Evolutionary conservation across 2,888 invertebrate genomes (phyloP).

Genomic region (Vanessa cardui): DNA sequence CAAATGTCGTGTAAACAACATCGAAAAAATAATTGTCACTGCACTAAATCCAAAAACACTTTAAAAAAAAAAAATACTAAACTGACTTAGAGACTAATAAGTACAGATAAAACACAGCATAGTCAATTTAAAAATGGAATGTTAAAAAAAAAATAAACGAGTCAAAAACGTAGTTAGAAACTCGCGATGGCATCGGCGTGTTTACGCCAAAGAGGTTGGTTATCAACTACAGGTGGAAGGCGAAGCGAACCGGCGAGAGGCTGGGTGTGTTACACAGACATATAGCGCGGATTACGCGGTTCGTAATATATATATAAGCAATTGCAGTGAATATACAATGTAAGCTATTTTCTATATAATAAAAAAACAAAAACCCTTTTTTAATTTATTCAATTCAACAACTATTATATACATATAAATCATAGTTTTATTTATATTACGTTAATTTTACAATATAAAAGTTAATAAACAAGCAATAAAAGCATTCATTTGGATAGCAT

Average conservation of each 20-base stretch:
- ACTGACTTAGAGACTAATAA: background rate
- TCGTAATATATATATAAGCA: constrained; percentile 31
- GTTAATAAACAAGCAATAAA: too few species aligned
- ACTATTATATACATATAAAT: too few species aligned
- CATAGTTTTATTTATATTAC: too few species aligned
- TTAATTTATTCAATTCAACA: too few species aligned
- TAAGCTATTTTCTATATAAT: too few species aligned
- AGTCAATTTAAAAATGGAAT: constrained; percentile 41
- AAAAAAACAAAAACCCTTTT: too few species aligned
- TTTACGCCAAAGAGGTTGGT: constrained; percentile 61
- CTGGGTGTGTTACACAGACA: constrained; percentile 53
- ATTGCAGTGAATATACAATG: constrained; percentile 11
- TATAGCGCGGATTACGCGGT: constrained; percentile 28
- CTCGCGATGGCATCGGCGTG: constrained; percentile 48
- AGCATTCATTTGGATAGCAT: too few species aligned
- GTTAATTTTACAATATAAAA: too few species aligned
- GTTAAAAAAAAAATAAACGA: constrained; percentile 16
- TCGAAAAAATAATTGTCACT: constrained; percentile 15
- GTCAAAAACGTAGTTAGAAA: constrained; percentile 14
- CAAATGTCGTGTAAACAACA: constrained; percentile 22
- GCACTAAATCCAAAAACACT: constrained; percentile 6
- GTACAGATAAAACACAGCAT: constrained; percentile 8
- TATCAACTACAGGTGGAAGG: constrained; percentile 44
- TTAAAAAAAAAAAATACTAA: background rate
- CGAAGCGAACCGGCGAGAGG: constrained; percentile 56